These are phyloP conservation scores for Phoxinus phoxinus DNA, from an alignment of 2,113 vertebrate genomes.

Conservation along the genomic window DNA sequence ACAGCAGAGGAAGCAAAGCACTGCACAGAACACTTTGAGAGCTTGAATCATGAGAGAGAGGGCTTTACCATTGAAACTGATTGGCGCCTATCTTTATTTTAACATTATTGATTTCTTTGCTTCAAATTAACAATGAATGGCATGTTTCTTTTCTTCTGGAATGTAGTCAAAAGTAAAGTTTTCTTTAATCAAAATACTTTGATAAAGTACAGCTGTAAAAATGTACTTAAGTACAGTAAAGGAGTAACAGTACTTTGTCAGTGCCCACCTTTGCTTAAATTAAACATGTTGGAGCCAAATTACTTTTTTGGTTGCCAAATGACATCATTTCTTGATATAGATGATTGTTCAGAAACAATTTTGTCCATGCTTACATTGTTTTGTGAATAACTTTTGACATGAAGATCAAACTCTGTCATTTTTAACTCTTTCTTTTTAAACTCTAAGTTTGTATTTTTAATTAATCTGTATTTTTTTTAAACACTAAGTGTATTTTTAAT, in stretches of 20 bases:
- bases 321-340: background rate
- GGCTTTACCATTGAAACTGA: background rate
- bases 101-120: background rate
- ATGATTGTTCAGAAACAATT: background rate
- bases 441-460: background rate
- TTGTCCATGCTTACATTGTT: background rate
- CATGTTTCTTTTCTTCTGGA: background rate
- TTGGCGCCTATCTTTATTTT: background rate
- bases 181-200: background rate
- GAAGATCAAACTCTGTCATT: background rate
- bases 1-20: background rate
- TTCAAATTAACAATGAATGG: background rate
- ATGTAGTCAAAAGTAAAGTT: background rate
- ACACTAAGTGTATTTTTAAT: background rate
- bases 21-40: background rate
- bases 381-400: background rate
- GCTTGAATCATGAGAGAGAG: background rate
- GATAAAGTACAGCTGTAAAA: background rate
- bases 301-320: background rate
- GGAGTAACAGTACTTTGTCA: background rate
- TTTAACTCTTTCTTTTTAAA: too few species aligned
- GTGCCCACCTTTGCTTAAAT: background rate
- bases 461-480: background rate
- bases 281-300: background rate
- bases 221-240: background rate